Evolutionary conservation across 2,797 vertebrate species (phyloP).

Genomic region (Amblyopsis hoosieri): DNA sequence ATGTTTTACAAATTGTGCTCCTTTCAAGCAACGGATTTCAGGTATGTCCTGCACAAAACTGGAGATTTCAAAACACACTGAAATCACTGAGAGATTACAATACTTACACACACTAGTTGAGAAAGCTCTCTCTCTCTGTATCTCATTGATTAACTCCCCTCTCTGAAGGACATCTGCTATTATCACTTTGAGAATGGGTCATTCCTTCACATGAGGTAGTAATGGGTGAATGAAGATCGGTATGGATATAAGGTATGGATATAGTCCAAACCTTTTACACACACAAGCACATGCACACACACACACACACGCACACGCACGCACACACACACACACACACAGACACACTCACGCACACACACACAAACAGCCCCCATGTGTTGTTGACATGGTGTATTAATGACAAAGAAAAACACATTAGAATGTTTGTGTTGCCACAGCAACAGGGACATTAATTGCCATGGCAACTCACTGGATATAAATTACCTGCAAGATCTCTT

Average conservation of each 20-base stretch:
- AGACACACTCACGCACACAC: background rate
- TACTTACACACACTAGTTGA: too few relatives aligned
- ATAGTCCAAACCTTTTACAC: conserved; percentile 13
- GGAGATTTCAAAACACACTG: too few relatives aligned
- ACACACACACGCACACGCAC: conserved; percentile 29
- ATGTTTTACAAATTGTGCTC: too few relatives aligned
- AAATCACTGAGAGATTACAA: too few relatives aligned
- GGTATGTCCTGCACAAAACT: too few relatives aligned
- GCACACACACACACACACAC: conserved; percentile 14
- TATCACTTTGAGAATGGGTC: conserved; percentile 65
- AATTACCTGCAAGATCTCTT: conserved; percentile 42
- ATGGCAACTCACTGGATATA: conserved; percentile 40
- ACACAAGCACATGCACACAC: conserved; percentile 2
- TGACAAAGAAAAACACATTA: conserved; percentile 52
- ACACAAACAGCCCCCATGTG: conserved; percentile 10
- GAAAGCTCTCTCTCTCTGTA: conserved; percentile 2
- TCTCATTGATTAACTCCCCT: conserved; percentile 20
- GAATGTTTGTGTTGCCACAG: conserved; percentile 51
- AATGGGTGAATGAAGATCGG: conserved; percentile 39
- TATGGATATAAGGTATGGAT: conserved; percentile 25
- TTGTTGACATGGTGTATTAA: conserved; percentile 52
- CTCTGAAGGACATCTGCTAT: conserved; percentile 39
- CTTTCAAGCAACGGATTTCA: too few relatives aligned
- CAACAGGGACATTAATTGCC: conserved; percentile 55
- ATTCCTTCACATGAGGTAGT: conserved; percentile 47